These are phyloP conservation scores for Thecocarcelia acutangulata DNA, from an alignment of 2,888 invertebrate species.

Conservation along the genomic window DNA sequence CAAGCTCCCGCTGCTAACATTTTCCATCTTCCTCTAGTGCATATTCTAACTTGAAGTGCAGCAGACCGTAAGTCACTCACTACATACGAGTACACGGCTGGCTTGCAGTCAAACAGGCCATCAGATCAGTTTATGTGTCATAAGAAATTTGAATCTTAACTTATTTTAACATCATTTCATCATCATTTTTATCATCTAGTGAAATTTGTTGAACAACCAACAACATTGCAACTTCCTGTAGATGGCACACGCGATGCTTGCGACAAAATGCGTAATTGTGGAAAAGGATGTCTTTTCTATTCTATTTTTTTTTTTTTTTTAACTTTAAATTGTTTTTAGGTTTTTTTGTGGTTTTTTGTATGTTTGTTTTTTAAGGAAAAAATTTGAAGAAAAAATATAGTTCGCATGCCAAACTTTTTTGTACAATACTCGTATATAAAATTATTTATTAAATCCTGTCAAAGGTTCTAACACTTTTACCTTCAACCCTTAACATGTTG, in stretches of 20 bases:
- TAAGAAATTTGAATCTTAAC: conserved; percentile 7
- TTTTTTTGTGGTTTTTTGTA: conserved; percentile 42
- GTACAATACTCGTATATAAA: neutral
- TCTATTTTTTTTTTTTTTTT: no score
- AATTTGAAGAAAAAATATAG: conserved; percentile 68
- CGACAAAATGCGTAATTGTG: conserved; percentile 59
- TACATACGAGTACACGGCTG: neutral
- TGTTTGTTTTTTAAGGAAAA: conserved; percentile 57
- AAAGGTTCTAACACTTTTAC: conserved; percentile 31
- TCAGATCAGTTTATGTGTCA: conserved; percentile 33
- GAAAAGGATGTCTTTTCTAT: conserved; percentile 31
- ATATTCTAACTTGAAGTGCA: conserved; percentile 30
- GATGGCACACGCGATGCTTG: conserved; percentile 68
- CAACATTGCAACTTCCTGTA: conserved; percentile 35
- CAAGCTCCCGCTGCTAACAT: no score
- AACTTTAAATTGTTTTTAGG: conserved; percentile 44
- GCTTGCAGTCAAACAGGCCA: conserved; percentile 1
- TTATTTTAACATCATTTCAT: neutral
- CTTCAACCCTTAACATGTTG: conserved; percentile 66
- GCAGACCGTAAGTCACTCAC: conserved; percentile 52
- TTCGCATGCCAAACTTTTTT: conserved; percentile 55
- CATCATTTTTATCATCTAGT: conserved; percentile 2
- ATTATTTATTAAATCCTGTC: conserved; percentile 26
- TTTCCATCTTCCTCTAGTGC: conserved; percentile 8
- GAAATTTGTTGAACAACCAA: conserved; percentile 32